Evolutionary conservation across 2,113 vertebrate genomes (phyloP), one percentile per base, ranked within the genome.

Genomic region (Melanostigma gelatinosum): DNA sequence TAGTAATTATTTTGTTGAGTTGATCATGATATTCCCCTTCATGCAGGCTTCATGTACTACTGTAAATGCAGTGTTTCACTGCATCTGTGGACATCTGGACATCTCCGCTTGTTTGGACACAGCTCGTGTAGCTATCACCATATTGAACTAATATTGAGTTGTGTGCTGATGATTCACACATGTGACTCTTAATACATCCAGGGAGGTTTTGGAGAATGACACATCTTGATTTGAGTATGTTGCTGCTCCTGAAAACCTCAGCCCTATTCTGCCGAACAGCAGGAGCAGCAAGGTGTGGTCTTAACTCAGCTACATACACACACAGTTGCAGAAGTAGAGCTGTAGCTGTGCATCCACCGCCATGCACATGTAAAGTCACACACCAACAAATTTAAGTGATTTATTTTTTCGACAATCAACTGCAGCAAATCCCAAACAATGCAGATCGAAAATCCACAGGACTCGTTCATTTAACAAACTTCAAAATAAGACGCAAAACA

Each of bases 161-260:
- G 72, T 84, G 74, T 40, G 79, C 86, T 79, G 71, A 84, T 73
- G 72, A 82, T 71, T 77, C 67, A 55, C 75, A 75, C 75, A 77
- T 46, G 5, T 38, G 80, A 66, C 50, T 87, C 69, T 77, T 34
- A 66, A 76, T 44, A 69, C 65, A 70, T 44, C 29, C 44, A 50
- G 64, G 6, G 61, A 81, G 70, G 73, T 64, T 88, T 83, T 57
- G 3, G 29, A 71, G 69, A 78, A 72, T 29, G 79, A 90, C 74
- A 88, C 64, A 75, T 85, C 73, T 87, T 83, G 63, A 85, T 70
- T 86, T 72, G n/a, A 79, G 64, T 65, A 22, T 63, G 58, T 80
- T 16, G 40, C 40, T 66, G 67, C 83, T 82, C 34, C 80, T 76
- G 63, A 64, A 67, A 62, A 40, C 68, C 13, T 62, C 12, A 42